Conservation (phyloP, 2,888 invertebrate species). For the Agelastica alni region DNA sequence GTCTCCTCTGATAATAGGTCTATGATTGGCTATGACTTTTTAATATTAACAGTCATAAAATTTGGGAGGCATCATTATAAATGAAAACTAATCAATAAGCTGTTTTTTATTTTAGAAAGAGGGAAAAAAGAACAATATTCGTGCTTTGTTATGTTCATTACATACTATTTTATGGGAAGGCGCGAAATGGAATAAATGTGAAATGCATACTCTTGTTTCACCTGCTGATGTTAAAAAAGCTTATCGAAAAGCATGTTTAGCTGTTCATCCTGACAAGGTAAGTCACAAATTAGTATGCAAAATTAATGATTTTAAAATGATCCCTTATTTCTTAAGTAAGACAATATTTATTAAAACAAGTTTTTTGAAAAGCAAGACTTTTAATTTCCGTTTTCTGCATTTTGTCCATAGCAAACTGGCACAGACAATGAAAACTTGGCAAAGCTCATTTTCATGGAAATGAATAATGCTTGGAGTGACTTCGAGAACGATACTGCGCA, state of each 20-base stretch:
- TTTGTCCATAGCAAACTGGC: slow-evolving; percentile 89
- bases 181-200: slow-evolving; percentile 88
- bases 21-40: no score
- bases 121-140: slow-evolving; percentile 95
- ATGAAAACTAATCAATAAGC: no score
- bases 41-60: no score
- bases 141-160: slow-evolving; percentile 92
- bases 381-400: no score
- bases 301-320: no score
- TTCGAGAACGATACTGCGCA: slow-evolving; percentile 88
- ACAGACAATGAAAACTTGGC: slow-evolving; percentile 92
- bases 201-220: slow-evolving; percentile 93
- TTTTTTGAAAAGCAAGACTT: no score
- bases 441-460: slow-evolving; percentile 96
- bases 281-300: slow-evolving; percentile 26
- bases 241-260: slow-evolving; percentile 93
- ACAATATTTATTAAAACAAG: no score
- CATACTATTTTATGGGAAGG: slow-evolving; percentile 93
- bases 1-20: no score
- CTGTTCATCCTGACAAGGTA: slow-evolving; percentile 99
- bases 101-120: slow-evolving; percentile 68
- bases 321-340: no score
- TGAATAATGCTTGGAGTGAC: slow-evolving; percentile 98
- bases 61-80: no score
- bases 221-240: slow-evolving; percentile 93